Evolutionary conservation across 2,113 vertebrate species (phyloP).

Genomic region (Forbesichthys agassizii): DNA sequence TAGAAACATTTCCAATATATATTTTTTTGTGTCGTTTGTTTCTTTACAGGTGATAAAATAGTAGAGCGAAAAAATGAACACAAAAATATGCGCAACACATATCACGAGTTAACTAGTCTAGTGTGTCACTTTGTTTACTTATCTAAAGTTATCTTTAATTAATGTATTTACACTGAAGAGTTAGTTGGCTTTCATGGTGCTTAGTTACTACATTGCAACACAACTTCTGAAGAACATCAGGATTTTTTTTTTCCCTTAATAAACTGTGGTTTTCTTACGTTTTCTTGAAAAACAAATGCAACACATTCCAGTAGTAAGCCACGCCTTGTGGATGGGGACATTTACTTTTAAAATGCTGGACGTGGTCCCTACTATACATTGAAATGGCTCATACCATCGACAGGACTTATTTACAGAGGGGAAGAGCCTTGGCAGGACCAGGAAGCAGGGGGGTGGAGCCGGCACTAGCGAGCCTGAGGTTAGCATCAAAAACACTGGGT

Average conservation of each 20-base stretch:
- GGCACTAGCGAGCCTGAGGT: constrained; percentile 40
- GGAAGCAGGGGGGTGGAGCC: constrained; percentile 31
- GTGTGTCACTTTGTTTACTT: constrained; percentile 74
- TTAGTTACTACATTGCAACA: constrained; percentile 81
- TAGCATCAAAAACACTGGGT: constrained; percentile 22
- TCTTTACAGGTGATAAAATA: constrained; percentile 75
- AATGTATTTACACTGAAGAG: constrained; percentile 79
- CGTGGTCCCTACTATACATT: constrained; percentile 67
- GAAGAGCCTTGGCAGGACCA: constrained; percentile 38
- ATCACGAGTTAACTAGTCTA: constrained; percentile 82
- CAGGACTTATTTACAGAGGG: constrained; percentile 77
- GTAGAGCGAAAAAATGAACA: constrained; percentile 76
- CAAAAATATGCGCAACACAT: constrained; percentile 81
- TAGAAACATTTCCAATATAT: constrained; percentile 71
- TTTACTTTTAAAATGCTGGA: constrained; percentile 65
- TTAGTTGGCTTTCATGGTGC: constrained; percentile 80
- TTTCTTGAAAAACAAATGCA: constrained; percentile 79
- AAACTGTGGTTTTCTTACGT: constrained; percentile 57
- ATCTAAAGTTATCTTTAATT: constrained; percentile 77
- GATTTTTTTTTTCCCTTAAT: constrained; percentile 50
- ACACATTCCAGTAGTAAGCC: constrained; percentile 83
- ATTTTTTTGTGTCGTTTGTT: constrained; percentile 61
- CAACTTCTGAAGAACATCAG: constrained; percentile 72
- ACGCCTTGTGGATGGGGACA: constrained; percentile 68
- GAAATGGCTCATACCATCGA: constrained; percentile 70